Conservation (phyloP, 2,888 invertebrate species). For the Balanococcus diminutus region DNA sequence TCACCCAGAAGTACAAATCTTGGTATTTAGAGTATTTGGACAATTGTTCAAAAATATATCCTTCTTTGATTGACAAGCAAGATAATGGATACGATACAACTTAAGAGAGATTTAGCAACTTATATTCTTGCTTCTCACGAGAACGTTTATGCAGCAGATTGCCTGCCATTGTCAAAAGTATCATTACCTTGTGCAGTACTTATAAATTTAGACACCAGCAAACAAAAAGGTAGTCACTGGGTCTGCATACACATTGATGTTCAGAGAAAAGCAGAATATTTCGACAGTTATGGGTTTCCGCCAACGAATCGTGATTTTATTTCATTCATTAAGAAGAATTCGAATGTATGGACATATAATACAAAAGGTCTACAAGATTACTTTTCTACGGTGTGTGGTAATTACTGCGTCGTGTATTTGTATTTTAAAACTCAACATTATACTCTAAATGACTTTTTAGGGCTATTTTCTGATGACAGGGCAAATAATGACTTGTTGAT, state of each 20-base stretch:
- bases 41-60: not conserved
- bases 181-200: not conserved
- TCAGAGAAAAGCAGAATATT: no score
- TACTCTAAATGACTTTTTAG: no score
- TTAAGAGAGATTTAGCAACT: not conserved
- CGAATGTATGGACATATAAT: not conserved
- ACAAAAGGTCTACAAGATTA: not conserved
- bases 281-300: no score
- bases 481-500: no score
- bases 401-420: not conserved
- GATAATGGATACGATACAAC: not conserved
- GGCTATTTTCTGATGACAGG: no score
- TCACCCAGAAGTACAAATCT: constrained; percentile 59
- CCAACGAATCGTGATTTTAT: not conserved
- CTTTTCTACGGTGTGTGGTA: no score
- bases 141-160: not conserved
- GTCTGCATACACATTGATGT: not conserved
- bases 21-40: constrained; percentile 55
- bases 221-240: not conserved
- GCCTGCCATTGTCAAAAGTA: not conserved
- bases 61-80: not conserved
- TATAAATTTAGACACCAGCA: not conserved
- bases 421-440: no score
- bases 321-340: not conserved
- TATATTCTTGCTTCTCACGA: not conserved